Evolutionary conservation across 2,113 vertebrate species (phyloP), one percentile per base, ranked within the genome.

Genomic region (Psilopsiagon aurifrons): DNA sequence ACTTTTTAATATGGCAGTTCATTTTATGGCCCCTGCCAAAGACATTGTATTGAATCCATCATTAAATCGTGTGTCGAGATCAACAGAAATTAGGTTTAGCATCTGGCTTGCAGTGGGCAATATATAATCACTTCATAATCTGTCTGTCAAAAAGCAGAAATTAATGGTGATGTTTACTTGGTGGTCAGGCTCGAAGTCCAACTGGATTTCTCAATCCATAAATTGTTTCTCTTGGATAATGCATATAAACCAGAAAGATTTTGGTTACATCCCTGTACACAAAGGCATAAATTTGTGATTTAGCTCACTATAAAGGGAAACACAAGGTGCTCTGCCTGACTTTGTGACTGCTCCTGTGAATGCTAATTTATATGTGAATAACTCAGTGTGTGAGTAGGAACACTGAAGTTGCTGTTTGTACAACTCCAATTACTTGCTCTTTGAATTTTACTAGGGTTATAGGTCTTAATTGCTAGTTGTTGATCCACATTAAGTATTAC

Each of bases 181-280:
- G 78, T 95, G 91, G 84, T 91, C 84, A 85, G 78, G 89, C 92
- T 94, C 29, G 28, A 92, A 95, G 74, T 96, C 95, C 85, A 86
- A 59, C 51, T 88, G 78, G 29, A n/a, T 43, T 85, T 93, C 47
- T 69, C 60, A 52, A 15, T 71, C 20, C 24, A 10, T 59, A 37
- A 82, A 31, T 80, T 27, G 8, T 9, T 95, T 79, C 80, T 35
- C 33, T 69, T 79, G 47, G 24, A 17, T 66, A 73, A 55, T 7
- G 4, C 16, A 2, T 63, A 39, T 33, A 71, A 70, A 12, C 7
- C 5, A 22, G 60, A 27, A 69, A 71, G 66, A 37, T 55, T 86
- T 91, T 51, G 29, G 29, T 73, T 70, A 43, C 83, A 69, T 44
- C 54, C 27, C 27, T 51, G 35, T 76, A 33, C 35, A 23, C 18